Evolutionary conservation across 1,140 invertebrate genomes (phyloP).

Genomic region (Drosophila auraria): DNA sequence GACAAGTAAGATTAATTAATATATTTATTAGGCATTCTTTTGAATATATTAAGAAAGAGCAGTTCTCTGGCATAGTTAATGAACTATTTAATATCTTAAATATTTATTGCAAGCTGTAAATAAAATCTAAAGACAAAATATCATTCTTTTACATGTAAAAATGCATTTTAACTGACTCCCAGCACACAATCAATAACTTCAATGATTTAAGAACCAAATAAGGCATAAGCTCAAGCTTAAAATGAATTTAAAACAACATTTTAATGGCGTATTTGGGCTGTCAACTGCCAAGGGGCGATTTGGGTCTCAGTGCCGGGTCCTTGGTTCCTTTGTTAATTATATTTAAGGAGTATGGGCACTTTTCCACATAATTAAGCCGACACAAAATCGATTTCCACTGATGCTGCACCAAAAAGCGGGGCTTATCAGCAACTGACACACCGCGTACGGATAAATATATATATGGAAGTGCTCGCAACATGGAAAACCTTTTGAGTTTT

Average conservation of each 20-base stretch:
- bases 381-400: constrained; percentile 39
- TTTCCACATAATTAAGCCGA: constrained; percentile 41
- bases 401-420: constrained; percentile 23
- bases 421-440: constrained; percentile 29
- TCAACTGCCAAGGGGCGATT: not conserved
- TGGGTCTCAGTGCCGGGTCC: too few relatives aligned
- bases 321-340: constrained; percentile 22
- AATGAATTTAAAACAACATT: not conserved
- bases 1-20: too few relatives aligned
- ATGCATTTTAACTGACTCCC: not conserved
- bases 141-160: not conserved
- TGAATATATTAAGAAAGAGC: too few relatives aligned
- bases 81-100: not conserved
- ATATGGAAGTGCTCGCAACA: not conserved
- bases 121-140: not conserved
- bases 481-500: constrained; percentile 49
- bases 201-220: not conserved
- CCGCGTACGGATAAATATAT: not conserved
- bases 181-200: not conserved
- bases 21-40: too few relatives aligned
- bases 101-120: not conserved
- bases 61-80: too few relatives aligned
- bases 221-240: not conserved
- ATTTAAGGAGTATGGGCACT: constrained; percentile 3
- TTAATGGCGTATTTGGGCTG: constrained; percentile 8